Evolutionary conservation across 2,113 vertebrate genomes (phyloP).

Genomic region (Cottus gobio): DNA sequence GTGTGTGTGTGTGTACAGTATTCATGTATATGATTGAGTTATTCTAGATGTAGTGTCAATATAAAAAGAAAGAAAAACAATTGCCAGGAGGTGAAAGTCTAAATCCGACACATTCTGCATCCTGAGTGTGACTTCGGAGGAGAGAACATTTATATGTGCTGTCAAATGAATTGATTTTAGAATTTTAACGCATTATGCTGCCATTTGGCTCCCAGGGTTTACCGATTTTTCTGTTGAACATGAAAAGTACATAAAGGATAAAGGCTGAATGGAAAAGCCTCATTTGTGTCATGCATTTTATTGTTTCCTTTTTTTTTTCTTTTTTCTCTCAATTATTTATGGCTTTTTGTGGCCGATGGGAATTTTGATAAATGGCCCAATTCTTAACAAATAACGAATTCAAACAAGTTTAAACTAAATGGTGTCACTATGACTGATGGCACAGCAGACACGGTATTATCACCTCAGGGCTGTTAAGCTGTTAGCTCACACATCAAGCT

Average conservation of each 20-base stretch:
- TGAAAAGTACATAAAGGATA: conserved; percentile 29
- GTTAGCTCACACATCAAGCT: conserved; percentile 7
- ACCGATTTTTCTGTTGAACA: conserved; percentile 33
- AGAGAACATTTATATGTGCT: conserved; percentile 34
- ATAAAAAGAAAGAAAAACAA: conserved; percentile 33
- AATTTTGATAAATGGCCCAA: conserved; percentile 56
- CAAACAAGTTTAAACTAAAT: conserved; percentile 34
- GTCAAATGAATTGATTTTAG: conserved; percentile 57
- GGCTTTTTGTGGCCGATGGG: conserved; percentile 8
- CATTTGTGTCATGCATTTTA: conserved; percentile 26
- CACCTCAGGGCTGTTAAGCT: conserved; percentile 35
- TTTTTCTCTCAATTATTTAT: conserved; percentile 39
- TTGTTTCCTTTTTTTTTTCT: neutral
- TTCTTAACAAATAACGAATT: conserved; percentile 49
- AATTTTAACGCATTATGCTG: conserved; percentile 36
- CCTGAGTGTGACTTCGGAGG: neutral
- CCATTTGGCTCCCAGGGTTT: conserved; percentile 27
- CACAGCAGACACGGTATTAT: conserved; percentile 37
- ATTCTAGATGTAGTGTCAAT: conserved; percentile 17
- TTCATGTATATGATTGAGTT: conserved; percentile 39
- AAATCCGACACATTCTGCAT: conserved; percentile 42
- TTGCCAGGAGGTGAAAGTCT: conserved; percentile 41
- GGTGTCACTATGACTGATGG: conserved; percentile 62
- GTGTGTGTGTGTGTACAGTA: neutral
- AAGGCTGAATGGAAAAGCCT: conserved; percentile 16